Percentiles rank a stretch among this genome's conserved stretches.
These are phyloP conservation scores for Taenioides sp. DNA, from an alignment of 2,797 vertebrate genomes.

Conservation along the genomic window DNA sequence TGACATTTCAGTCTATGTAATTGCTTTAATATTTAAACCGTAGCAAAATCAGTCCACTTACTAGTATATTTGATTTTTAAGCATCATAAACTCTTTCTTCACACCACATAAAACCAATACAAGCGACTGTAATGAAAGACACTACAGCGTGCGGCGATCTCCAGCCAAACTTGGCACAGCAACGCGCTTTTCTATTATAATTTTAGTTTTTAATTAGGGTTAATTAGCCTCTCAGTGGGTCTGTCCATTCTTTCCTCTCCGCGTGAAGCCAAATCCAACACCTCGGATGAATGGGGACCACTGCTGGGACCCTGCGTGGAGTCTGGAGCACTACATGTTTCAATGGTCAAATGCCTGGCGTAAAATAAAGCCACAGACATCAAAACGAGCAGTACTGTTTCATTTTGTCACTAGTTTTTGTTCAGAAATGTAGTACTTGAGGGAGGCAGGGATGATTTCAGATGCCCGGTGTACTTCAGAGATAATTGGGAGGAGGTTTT, in stretches of 20 bases:
- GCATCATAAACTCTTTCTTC: conserved; percentile 2
- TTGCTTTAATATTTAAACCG: not conserved
- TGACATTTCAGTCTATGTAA: not conserved
- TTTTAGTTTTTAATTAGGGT: conserved; percentile 69
- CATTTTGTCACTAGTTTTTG: conserved; percentile 34
- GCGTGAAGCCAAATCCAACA: conserved; percentile 43
- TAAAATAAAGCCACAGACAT: conserved; percentile 12
- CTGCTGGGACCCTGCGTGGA: conserved; percentile 35
- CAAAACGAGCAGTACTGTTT: conserved; percentile 15
- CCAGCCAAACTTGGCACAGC: conserved; percentile 38
- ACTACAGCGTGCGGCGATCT: conserved; percentile 9
- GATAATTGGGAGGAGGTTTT: conserved; percentile 44
- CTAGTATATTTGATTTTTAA: not conserved
- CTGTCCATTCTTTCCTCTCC: conserved; percentile 49
- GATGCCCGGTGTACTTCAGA: conserved; percentile 30
- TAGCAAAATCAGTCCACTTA: not conserved
- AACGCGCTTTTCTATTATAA: conserved; percentile 41
- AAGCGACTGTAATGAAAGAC: conserved; percentile 11
- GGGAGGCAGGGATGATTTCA: conserved; percentile 39
- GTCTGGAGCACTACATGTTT: not conserved
- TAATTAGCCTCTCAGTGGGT: conserved; percentile 66
- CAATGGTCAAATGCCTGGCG: conserved; percentile 12
- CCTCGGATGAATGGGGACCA: conserved; percentile 26
- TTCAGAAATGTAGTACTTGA: conserved; percentile 43
- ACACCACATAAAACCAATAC: not conserved